Percentiles rank a stretch among this genome's conserved stretches.
Evolutionary conservation across 1,140 invertebrate genomes (phyloP).

Genomic region (Ceratoteleas bidentatus): DNA sequence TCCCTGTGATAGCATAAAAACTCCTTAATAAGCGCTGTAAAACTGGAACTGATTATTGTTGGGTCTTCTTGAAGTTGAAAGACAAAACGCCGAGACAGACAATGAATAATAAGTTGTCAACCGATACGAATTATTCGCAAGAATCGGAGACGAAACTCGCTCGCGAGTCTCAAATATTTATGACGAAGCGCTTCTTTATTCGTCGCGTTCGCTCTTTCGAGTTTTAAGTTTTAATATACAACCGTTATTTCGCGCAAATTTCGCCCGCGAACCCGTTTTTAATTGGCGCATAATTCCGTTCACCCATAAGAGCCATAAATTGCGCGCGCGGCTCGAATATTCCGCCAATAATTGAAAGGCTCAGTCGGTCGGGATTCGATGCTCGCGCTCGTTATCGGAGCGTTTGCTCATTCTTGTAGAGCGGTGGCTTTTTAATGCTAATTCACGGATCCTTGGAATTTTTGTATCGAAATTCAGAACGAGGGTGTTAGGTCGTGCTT

Average conservation of each 20-base stretch:
- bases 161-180: slow-evolving; percentile 19
- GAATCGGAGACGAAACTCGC: not conserved
- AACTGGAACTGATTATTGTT: too few species aligned
- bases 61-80: too few species aligned
- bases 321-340: slow-evolving; percentile 5
- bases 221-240: not conserved
- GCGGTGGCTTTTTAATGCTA: slow-evolving; percentile 39
- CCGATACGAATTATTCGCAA: slow-evolving; percentile 2
- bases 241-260: slow-evolving; percentile 1
- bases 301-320: slow-evolving; percentile 9
- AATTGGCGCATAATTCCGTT: slow-evolving; percentile 16
- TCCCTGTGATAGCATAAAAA: too few species aligned
- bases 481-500: slow-evolving; percentile 52
- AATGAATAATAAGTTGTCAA: slow-evolving; percentile 18
- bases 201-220: not conserved
- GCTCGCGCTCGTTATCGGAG: slow-evolving; percentile 26
- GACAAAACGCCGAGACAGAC: not conserved
- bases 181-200: slow-evolving; percentile 31
- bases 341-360: slow-evolving; percentile 31
- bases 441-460: slow-evolving; percentile 53
- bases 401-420: slow-evolving; percentile 44
- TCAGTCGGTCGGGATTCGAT: slow-evolving; percentile 8
- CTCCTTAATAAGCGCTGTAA: too few species aligned
- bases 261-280: slow-evolving; percentile 14
- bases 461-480: slow-evolving; percentile 48